phyloP scores from a whole-genome alignment of 2,797 vertebrate species.

The Muscicapa comitata region DNA sequence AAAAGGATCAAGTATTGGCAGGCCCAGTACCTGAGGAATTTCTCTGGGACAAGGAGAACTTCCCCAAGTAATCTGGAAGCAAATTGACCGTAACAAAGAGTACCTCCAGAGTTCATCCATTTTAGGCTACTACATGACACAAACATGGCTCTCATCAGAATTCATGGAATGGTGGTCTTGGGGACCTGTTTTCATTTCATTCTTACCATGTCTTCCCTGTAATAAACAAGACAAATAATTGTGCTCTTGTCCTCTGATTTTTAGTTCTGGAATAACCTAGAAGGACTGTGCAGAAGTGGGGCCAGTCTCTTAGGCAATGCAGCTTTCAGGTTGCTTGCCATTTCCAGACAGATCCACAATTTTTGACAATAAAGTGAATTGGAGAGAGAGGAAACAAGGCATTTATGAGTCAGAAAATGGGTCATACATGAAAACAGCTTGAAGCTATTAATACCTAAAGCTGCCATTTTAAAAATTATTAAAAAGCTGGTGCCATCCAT shows the following conservation, averaged over 20 bases:
- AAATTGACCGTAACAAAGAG: neutral
- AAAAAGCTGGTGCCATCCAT: neutral
- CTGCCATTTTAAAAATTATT: neutral
- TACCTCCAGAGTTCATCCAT: neutral
- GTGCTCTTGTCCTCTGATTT: neutral
- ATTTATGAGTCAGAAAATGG: constrained; percentile 3
- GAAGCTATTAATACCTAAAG: constrained; percentile 4
- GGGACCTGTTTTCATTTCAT: neutral
- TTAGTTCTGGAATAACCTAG: neutral
- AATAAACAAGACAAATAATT: neutral
- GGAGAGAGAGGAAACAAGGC: neutral
- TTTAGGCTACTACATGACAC: neutral
- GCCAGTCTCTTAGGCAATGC: neutral
- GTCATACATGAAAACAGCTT: neutral
- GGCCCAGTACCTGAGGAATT: neutral
- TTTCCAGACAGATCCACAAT: neutral
- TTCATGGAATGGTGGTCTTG: neutral
- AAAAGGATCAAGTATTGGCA: neutral
- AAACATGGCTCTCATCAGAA: neutral
- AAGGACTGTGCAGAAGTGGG: neutral
- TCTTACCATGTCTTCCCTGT: neutral
- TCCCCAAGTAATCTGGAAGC: neutral
- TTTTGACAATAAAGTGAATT: constrained; percentile 20
- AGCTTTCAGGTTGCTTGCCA: neutral
- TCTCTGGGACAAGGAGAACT: neutral